phyloP scores from a whole-genome alignment of 2,113 vertebrate genomes.

The Etia nguti region DNA sequence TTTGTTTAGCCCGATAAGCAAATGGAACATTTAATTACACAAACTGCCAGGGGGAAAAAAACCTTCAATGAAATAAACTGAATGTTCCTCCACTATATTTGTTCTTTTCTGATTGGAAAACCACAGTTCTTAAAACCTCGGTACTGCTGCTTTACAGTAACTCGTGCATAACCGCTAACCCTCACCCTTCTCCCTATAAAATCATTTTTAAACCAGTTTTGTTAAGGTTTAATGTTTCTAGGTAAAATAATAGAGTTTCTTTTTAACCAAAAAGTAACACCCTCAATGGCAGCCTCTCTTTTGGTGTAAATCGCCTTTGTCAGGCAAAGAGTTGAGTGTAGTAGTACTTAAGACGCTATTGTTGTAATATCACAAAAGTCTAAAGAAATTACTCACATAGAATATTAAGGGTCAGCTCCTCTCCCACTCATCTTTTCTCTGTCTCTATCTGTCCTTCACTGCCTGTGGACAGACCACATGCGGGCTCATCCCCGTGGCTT shows the following conservation, averaged over 20 bases:
- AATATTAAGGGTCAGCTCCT: slow-evolving; percentile 11
- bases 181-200: too few species aligned
- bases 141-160: background rate
- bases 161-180: background rate
- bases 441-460: background rate
- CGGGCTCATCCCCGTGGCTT: slow-evolving; percentile 5
- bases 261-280: background rate
- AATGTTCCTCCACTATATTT: background rate
- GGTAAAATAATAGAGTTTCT: background rate
- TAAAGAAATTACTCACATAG: background rate
- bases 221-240: background rate
- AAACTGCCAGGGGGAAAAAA: background rate
- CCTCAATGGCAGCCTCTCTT: background rate
- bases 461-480: slow-evolving; percentile 17
- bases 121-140: background rate
- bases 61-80: background rate
- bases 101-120: background rate
- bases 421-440: background rate
- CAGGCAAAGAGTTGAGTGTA: background rate
- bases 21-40: slow-evolving; percentile 10
- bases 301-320: background rate
- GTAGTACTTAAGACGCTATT: background rate
- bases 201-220: background rate
- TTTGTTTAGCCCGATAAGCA: background rate
- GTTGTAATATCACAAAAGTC: background rate